Conservation (phyloP, 2,888 invertebrate genomes). For the Masnerella sp. region DNA sequence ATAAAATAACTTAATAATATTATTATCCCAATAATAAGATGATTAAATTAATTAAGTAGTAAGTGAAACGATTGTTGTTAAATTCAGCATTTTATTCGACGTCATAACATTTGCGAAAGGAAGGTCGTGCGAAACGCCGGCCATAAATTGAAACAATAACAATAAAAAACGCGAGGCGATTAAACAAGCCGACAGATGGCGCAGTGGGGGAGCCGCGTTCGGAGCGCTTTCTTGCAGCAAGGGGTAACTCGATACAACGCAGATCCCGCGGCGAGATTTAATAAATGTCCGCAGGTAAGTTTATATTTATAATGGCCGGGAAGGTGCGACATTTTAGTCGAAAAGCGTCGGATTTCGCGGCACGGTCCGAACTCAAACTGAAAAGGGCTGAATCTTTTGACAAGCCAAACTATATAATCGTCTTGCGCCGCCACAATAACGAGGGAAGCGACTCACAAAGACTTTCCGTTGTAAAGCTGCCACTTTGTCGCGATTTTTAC, state of each 20-base stretch:
- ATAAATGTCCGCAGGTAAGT: conserved; percentile 69
- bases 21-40: too few species aligned
- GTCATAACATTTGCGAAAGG: not conserved
- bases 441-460: conserved; percentile 49
- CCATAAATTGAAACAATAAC: conserved; percentile 35
- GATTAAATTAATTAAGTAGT: too few species aligned
- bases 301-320: conserved; percentile 54
- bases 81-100: conserved; percentile 7
- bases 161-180: conserved; percentile 37
- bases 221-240: conserved; percentile 37
- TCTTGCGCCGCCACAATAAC: conserved; percentile 55
- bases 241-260: conserved; percentile 60
- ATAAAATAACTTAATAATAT: too few species aligned
- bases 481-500: too few species aligned
- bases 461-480: conserved; percentile 47
- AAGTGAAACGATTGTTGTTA: too few species aligned
- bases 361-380: conserved; percentile 39
- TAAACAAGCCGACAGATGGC: conserved; percentile 35
- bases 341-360: conserved; percentile 55
- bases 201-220: conserved; percentile 31
- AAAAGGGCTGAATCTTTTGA: conserved; percentile 57
- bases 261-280: conserved; percentile 73
- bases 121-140: not conserved
- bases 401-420: conserved; percentile 54
- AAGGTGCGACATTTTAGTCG: conserved; percentile 53